Evolutionary conservation across 1,140 invertebrate species (phyloP).

Genomic region (Bombus huntii): DNA sequence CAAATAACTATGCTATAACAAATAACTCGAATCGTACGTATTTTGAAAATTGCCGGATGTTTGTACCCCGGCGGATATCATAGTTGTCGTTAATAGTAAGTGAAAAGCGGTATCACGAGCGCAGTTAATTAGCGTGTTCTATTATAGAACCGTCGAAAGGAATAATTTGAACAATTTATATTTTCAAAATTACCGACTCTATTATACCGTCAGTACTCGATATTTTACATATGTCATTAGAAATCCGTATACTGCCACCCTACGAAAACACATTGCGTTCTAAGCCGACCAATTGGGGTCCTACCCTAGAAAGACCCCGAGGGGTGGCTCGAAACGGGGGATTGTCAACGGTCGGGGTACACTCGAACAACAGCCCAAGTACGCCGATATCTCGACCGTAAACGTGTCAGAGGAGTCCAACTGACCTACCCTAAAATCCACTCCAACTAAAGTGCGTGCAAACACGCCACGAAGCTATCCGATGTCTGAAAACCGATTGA

Average conservation of each 20-base stretch:
- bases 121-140: no score
- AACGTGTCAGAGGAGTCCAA: neutral
- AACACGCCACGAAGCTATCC: neutral
- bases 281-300: neutral
- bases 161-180: no score
- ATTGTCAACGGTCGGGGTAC: slow-evolving; percentile 40
- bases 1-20: accelerated
- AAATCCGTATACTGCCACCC: neutral
- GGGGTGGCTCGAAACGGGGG: slow-evolving; percentile 20
- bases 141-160: no score
- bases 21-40: no score
- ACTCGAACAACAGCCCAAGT: neutral
- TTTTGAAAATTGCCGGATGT: no score
- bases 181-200: no score
- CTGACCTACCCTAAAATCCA: slow-evolving; percentile 43
- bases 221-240: neutral
- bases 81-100: no score
- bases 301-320: neutral
- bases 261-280: neutral
- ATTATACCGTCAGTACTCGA: no score
- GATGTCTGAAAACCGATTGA: neutral
- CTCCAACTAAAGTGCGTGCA: neutral
- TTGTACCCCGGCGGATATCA: no score
- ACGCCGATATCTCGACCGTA: slow-evolving; percentile 4
- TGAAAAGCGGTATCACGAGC: no score